Evolutionary conservation across 2,113 vertebrate genomes (phyloP).

Genomic region (Salvelinus sp.): DNA sequence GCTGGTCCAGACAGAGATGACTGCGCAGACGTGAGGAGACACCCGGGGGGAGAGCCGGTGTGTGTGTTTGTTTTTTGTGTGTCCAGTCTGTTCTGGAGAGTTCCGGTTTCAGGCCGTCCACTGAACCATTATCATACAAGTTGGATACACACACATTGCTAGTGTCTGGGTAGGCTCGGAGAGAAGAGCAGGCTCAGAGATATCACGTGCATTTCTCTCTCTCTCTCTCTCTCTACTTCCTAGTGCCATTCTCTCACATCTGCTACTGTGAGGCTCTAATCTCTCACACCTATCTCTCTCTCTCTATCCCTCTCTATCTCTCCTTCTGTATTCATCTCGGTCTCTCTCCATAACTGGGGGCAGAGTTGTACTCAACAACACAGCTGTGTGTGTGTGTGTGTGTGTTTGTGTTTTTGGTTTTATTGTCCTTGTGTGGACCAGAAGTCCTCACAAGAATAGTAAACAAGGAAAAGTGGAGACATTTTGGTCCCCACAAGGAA

Average conservation of each 20-base stretch:
- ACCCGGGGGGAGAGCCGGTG: not conserved
- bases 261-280: too few species aligned
- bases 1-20: not conserved
- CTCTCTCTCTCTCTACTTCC: conserved; percentile 15
- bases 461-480: too few species aligned
- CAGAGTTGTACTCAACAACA: not conserved
- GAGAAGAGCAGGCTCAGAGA: too few species aligned
- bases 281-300: too few species aligned
- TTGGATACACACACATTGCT: not conserved
- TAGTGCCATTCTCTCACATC: too few species aligned
- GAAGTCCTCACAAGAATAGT: too few species aligned
- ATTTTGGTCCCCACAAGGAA: too few species aligned
- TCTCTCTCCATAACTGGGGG: too few species aligned
- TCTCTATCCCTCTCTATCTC: too few species aligned
- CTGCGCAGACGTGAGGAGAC: conserved; percentile 2
- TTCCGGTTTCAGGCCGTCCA: not conserved
- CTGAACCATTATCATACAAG: conserved; percentile 2
- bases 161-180: not conserved
- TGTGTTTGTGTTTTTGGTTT: not conserved
- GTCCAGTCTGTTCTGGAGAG: not conserved
- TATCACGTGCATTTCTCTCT: conserved; percentile 18
- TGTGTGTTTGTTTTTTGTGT: not conserved
- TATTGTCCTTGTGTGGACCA: too few species aligned
- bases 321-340: too few species aligned
- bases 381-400: conserved; percentile 23